Base-by-base conservation (phyloP, 2,113 vertebrate species). In the Callocephalon fimbriatum region DNA sequence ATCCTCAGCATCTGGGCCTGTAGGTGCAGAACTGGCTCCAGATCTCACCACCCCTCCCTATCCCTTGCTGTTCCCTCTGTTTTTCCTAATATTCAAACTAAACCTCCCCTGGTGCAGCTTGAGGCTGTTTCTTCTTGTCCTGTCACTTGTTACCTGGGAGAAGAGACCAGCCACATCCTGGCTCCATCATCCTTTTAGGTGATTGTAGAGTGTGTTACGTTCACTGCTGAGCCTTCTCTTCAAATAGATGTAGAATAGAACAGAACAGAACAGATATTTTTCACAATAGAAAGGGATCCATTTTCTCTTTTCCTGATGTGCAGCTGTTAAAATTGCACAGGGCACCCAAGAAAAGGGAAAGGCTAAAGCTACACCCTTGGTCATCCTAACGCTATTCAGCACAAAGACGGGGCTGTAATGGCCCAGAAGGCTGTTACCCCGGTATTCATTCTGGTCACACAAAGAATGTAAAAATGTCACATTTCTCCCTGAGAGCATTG, bases 41-140 rank as follows among this genome's bases (percentile, higher is more conserved):
- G 31, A 48, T 16, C n/a, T 58, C n/a, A 47, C 12, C 21, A 13
- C 13, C 25, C 13, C 23, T 76, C 32, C 20, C 9, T 29, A 2
- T 10, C 31, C 7, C 32, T 44, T 27, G 11, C 12, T 23, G 4
- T 48, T 63, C 17, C 14, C 35, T 9, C 5, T 19, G 0, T 48
- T 63, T 74, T 3, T 6, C 19, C 68, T 73, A 32, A 3, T 6
- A 32, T 66, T 3, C 68, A 27, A 6, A 38, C 61, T 67, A 37
- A 50, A 5, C 86, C 51, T 81, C 31, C 26, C 44, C 68, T 58
- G 31, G 44, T 45, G 38, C 68, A 81, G 51, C 37, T 59, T 44
- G 77, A 67, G 68, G 86, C 68, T 4, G 0, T 45, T 12, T 53
- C 37, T 26, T 66, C 16, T 35, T 31, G 0, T 26, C 3, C 26